A percentile compares a stretch with the other conserved stretches of the same genome.
These are phyloP conservation scores for Schizopygopsis pylzovi DNA, from an alignment of 2,797 vertebrate species.

Conservation along the genomic window DNA sequence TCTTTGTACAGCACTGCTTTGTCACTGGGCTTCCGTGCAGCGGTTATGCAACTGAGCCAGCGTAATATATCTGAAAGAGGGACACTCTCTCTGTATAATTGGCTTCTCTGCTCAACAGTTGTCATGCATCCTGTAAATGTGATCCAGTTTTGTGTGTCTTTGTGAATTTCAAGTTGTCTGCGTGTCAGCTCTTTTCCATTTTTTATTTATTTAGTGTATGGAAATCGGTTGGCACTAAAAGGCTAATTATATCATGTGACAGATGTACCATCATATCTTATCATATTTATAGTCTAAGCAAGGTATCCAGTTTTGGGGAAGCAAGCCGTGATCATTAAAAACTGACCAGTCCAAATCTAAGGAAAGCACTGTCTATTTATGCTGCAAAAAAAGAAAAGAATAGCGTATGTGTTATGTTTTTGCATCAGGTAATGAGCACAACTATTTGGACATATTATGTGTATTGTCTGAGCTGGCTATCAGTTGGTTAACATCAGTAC, in stretches of 20 bases:
- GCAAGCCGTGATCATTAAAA: not conserved
- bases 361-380: not conserved
- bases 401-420: not conserved
- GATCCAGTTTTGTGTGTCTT: slow-evolving; percentile 28
- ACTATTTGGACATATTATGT: not conserved
- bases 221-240: slow-evolving; percentile 4
- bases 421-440: too few relatives aligned
- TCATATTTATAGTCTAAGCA: slow-evolving; percentile 37
- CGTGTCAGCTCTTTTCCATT: slow-evolving; percentile 12
- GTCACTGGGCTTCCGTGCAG: slow-evolving; percentile 60
- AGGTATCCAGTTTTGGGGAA: not conserved
- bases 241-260: slow-evolving; percentile 25
- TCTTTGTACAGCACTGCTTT: slow-evolving; percentile 62
- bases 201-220: slow-evolving; percentile 36
- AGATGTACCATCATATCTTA: slow-evolving; percentile 10
- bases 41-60: slow-evolving; percentile 62
- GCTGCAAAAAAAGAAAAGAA: not conserved
- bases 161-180: slow-evolving; percentile 33
- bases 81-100: slow-evolving; percentile 32
- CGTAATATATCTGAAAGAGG: slow-evolving; percentile 44
- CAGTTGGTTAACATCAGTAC: slow-evolving; percentile 2
- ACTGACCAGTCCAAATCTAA: not conserved
- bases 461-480: not conserved
- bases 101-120: slow-evolving; percentile 25
- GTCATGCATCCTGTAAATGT: slow-evolving; percentile 40